These are phyloP conservation scores for Globia sparganii DNA, from an alignment of 2,888 invertebrate genomes.

Conservation along the genomic window DNA sequence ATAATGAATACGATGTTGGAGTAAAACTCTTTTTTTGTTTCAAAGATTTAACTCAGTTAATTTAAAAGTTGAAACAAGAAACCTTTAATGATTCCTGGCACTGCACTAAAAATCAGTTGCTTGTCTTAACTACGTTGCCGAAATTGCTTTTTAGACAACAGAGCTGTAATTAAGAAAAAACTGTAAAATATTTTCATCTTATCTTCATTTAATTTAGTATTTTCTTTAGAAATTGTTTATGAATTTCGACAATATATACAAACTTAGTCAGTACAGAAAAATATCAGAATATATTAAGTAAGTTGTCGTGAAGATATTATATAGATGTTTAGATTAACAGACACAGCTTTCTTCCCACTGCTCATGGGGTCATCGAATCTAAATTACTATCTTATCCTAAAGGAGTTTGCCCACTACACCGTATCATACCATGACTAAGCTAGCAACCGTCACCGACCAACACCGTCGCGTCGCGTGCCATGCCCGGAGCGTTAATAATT, in stretches of 20 bases:
- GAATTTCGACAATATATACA: slow-evolving; percentile 49
- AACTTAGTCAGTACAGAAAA: slow-evolving; percentile 12
- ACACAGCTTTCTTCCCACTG: not conserved
- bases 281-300: slow-evolving; percentile 28
- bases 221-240: slow-evolving; percentile 18
- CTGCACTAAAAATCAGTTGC: not conserved
- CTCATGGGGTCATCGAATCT: slow-evolving; percentile 54
- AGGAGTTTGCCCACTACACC: not conserved
- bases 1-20: not conserved
- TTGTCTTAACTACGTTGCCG: slow-evolving; percentile 1
- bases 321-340: slow-evolving; percentile 15
- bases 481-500: not conserved
- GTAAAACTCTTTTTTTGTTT: not conserved
- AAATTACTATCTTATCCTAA: not conserved
- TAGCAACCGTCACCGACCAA: not conserved
- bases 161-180: not conserved
- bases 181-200: not conserved
- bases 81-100: not conserved
- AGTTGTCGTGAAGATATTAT: slow-evolving; percentile 8
- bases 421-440: not conserved
- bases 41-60: not conserved
- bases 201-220: not conserved
- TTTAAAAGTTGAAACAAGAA: not conserved
- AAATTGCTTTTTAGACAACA: not conserved
- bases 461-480: not conserved